Evolutionary conservation across 2,888 invertebrate species (phyloP).

Genomic region (Eupithecia exiguata): DNA sequence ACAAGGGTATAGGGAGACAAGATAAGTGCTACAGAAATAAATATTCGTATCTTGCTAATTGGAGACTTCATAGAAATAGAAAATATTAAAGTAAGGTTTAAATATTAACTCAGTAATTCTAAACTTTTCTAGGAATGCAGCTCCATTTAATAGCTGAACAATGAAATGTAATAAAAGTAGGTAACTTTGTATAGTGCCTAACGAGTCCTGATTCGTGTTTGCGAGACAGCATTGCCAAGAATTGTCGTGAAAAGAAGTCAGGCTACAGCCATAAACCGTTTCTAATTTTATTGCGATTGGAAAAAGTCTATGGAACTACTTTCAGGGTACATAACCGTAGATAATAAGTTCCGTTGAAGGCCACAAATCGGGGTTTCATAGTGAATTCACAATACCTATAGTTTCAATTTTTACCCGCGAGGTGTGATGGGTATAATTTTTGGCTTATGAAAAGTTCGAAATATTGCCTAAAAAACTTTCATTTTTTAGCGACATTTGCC

Average conservation of each 20-base stretch:
- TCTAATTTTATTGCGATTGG: not conserved
- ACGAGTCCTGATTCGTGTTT: not conserved
- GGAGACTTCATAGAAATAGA: not conserved
- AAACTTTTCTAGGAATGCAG: not conserved
- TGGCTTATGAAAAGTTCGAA: too few relatives aligned
- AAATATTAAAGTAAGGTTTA: not conserved
- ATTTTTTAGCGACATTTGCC: too few relatives aligned
- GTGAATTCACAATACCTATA: not conserved
- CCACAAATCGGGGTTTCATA: not conserved
- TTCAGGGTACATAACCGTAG: not conserved
- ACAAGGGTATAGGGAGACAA: too few relatives aligned
- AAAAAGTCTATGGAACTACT: not conserved
- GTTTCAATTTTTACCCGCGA: too few relatives aligned
- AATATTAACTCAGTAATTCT: not conserved
- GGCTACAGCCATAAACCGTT: not conserved
- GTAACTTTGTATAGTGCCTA: not conserved
- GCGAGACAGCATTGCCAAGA: not conserved
- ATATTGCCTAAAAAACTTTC: too few relatives aligned
- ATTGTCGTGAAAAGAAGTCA: not conserved
- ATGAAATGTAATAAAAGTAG: not conserved
- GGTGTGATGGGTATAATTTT: too few relatives aligned
- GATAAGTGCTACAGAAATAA: too few relatives aligned
- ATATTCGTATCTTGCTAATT: too few relatives aligned
- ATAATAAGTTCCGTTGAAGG: not conserved
- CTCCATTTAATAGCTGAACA: not conserved